These are phyloP conservation scores for Drosophila merina DNA, from an alignment of 2,888 invertebrate genomes.

Conservation along the genomic window DNA sequence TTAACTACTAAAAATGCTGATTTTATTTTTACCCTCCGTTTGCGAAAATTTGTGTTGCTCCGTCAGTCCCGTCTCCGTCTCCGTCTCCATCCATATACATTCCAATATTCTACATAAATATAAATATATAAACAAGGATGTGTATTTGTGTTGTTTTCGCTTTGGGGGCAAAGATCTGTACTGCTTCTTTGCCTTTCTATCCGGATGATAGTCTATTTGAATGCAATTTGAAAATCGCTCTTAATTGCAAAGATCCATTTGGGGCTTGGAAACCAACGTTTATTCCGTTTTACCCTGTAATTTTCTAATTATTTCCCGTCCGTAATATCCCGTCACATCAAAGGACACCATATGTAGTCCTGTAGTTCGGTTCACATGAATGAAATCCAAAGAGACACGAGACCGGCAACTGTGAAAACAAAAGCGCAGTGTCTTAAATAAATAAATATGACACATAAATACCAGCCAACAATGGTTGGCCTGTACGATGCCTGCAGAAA, in stretches of 20 bases:
- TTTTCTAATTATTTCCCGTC: slow-evolving; percentile 15
- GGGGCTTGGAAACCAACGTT: no score
- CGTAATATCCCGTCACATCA: slow-evolving; percentile 18
- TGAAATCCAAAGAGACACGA: slow-evolving; percentile 19
- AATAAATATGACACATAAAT: slow-evolving; percentile 76
- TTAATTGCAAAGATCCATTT: no score
- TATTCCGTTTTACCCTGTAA: not conserved
- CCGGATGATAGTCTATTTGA: slow-evolving; percentile 9
- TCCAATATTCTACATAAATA: slow-evolving; percentile 7
- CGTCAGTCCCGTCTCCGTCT: slow-evolving; percentile 12
- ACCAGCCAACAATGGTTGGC: slow-evolving; percentile 52
- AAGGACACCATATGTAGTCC: slow-evolving; percentile 19
- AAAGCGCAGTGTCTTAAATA: slow-evolving; percentile 68
- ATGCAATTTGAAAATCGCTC: not conserved
- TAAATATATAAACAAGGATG: slow-evolving; percentile 32
- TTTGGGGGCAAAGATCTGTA: slow-evolving; percentile 10
- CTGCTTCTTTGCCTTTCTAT: slow-evolving; percentile 2
- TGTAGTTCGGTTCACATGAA: slow-evolving; percentile 23
- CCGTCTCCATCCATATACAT: not conserved
- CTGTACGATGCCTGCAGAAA: slow-evolving; percentile 22
- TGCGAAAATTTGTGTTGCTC: slow-evolving; percentile 53
- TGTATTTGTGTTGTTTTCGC: slow-evolving; percentile 8
- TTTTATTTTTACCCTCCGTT: slow-evolving; percentile 78
- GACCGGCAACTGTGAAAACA: slow-evolving; percentile 37
- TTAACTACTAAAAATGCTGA: slow-evolving; percentile 84